Percentiles rank a stretch among this genome's conserved stretches.
Evolutionary conservation across 1,140 invertebrate species (phyloP).

Genomic region (Archegozetes longisetosus): DNA sequence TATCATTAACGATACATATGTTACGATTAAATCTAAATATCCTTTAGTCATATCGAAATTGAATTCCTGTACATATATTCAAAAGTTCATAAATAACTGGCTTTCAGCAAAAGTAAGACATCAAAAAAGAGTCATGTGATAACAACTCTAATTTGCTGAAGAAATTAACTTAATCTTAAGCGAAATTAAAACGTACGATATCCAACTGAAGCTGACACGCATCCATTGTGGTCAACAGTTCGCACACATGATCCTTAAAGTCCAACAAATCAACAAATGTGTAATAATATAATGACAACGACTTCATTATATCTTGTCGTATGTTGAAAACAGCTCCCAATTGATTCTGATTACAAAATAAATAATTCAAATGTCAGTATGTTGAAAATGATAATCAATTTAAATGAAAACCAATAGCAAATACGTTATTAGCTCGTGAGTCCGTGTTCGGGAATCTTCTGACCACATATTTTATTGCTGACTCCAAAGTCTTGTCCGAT

Average conservation of each 20-base stretch:
- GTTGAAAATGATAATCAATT: too few species aligned
- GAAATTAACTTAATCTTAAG: neutral
- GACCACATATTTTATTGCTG: conserved; percentile 83
- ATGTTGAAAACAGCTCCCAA: conserved; percentile 65
- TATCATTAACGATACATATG: conserved; percentile 90
- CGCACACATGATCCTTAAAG: conserved; percentile 95
- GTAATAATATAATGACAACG: conserved; percentile 91
- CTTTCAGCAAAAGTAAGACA: conserved; percentile 2
- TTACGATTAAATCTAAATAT: conserved; percentile 85
- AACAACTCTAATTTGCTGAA: conserved; percentile 8
- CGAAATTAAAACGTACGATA: conserved; percentile 43
- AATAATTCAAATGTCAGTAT: neutral
- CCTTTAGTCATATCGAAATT: conserved; percentile 93
- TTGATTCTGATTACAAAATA: conserved; percentile 28
- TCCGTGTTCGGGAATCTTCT: conserved; percentile 92
- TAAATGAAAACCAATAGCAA: too few species aligned
- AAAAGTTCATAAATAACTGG: conserved; percentile 20
- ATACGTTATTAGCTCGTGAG: conserved; percentile 45
- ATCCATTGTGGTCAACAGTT: conserved; percentile 93
- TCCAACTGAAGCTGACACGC: conserved; percentile 85
- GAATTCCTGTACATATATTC: conserved; percentile 45
- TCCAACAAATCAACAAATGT: conserved; percentile 98
- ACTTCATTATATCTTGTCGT: conserved; percentile 86
- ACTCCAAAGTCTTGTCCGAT: conserved; percentile 87
- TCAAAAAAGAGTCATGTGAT: conserved; percentile 1